Conservation (phyloP, 2,113 vertebrate species). For the Clarias macrocephalus region DNA sequence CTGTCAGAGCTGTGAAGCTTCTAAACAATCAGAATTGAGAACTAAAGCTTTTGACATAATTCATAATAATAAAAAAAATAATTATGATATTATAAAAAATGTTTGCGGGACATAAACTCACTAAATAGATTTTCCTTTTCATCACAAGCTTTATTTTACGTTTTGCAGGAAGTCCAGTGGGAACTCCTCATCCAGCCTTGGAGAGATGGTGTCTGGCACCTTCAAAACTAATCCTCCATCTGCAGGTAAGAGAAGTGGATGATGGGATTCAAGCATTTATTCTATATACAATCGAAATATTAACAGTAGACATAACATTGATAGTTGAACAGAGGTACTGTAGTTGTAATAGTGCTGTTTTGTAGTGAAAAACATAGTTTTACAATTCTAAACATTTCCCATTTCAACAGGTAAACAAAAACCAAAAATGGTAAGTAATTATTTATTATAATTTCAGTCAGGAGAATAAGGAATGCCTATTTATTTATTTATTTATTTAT, state of each 20-base stretch:
- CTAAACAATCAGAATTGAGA: not conserved
- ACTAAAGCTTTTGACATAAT: not conserved
- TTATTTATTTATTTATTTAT: not conserved
- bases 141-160: not conserved
- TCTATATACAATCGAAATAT: not conserved
- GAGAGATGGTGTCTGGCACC: constrained; percentile 95
- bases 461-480: not conserved
- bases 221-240: constrained; percentile 91
- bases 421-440: constrained; percentile 92
- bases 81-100: not conserved
- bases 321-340: not conserved
- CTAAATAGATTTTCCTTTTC: not conserved
- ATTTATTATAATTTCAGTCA: not conserved
- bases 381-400: constrained; percentile 43
- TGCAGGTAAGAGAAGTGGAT: constrained; percentile 74
- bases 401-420: constrained; percentile 93
- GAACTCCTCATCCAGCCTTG: constrained; percentile 96
- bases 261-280: not conserved
- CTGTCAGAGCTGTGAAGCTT: not conserved
- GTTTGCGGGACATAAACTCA: not conserved
- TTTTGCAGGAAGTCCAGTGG: constrained; percentile 87
- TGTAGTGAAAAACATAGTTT: not conserved
- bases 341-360: not conserved
- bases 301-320: not conserved
- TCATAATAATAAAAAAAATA: not conserved